These are phyloP conservation scores for Phyllostomus hastatus DNA, from an alignment of 2,113 vertebrate species.

Conservation along the genomic window DNA sequence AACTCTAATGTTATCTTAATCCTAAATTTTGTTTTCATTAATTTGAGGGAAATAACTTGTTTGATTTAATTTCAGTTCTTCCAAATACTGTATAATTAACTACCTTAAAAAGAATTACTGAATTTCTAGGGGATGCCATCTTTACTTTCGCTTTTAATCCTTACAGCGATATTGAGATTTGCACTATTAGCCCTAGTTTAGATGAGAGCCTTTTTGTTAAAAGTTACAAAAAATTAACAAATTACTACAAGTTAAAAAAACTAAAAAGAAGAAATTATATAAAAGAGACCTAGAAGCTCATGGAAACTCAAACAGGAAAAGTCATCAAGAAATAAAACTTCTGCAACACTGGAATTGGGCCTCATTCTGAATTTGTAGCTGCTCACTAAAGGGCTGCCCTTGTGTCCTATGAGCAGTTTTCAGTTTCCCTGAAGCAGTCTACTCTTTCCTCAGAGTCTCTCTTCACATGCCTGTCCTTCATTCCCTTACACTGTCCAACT, in stretches of 20 bases:
- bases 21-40: background rate
- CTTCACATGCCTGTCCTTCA: background rate
- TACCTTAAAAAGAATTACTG: background rate
- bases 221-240: background rate
- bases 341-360: background rate
- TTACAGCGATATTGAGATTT: background rate
- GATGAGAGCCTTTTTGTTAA: background rate
- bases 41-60: background rate
- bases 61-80: background rate
- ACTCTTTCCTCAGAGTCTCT: background rate
- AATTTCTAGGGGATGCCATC: background rate
- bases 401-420: background rate
- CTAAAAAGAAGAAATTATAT: background rate
- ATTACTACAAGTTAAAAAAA: background rate
- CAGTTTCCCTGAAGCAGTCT: background rate
- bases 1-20: background rate
- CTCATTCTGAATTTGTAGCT: background rate
- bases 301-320: background rate
- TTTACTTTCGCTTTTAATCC: background rate
- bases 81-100: background rate
- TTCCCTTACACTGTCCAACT: accelerated
- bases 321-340: background rate
- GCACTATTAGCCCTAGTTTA: background rate
- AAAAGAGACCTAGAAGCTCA: background rate
- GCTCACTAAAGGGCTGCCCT: background rate